phyloP scores from a whole-genome alignment of 2,113 vertebrate species.

The Chiloscyllium plagiosum region DNA sequence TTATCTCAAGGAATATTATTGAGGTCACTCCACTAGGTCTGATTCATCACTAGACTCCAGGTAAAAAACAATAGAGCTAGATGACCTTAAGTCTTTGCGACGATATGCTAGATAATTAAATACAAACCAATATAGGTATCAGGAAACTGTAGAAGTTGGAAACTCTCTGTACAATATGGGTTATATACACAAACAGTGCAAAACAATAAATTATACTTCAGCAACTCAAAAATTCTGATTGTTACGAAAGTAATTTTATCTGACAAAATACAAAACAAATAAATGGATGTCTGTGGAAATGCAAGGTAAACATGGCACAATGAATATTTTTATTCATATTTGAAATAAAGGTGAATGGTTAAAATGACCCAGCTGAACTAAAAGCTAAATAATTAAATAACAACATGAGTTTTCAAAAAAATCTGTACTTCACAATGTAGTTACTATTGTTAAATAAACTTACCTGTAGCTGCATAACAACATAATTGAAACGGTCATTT shows the following conservation, averaged over 20 bases:
- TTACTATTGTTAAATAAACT: slow-evolving; percentile 43
- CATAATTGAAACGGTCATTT: slow-evolving; percentile 96
- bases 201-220: background rate
- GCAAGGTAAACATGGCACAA: background rate
- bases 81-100: background rate
- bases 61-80: background rate
- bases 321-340: background rate
- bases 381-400: background rate
- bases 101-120: background rate
- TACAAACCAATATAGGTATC: background rate
- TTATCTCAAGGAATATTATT: background rate
- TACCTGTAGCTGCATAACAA: slow-evolving; percentile 98
- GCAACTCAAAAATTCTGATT: background rate
- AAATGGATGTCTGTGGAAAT: background rate
- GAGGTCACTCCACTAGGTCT: background rate
- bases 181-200: background rate
- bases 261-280: background rate
- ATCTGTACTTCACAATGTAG: background rate
- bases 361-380: background rate
- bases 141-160: background rate
- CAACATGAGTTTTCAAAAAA: background rate
- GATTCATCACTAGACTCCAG: background rate
- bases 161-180: background rate
- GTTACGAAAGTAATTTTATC: background rate
- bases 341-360: background rate